Evolutionary conservation across 1,140 invertebrate species (phyloP).

Genomic region (Eueides isabella): DNA sequence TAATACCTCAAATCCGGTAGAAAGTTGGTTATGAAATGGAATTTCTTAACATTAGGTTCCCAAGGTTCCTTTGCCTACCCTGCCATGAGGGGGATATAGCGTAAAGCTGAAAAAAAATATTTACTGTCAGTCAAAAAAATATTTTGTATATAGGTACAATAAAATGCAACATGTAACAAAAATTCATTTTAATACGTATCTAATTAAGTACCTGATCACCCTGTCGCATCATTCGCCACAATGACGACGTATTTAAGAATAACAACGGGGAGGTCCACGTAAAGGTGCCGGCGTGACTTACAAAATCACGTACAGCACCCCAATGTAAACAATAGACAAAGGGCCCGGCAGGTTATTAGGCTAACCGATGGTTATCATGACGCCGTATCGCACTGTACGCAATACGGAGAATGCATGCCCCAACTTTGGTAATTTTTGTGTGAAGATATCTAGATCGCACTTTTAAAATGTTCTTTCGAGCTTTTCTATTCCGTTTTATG

Average conservation of each 20-base stretch:
- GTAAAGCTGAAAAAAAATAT: too few relatives aligned
- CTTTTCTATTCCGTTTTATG: not conserved
- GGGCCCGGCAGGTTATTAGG: conserved; percentile 68
- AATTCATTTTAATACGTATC: conserved; percentile 17
- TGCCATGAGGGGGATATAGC: too few relatives aligned
- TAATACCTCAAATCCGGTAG: too few relatives aligned
- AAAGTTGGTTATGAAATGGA: too few relatives aligned
- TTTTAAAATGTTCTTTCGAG: not conserved
- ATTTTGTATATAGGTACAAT: too few relatives aligned
- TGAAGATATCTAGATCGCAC: conserved; percentile 35
- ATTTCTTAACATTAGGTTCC: too few relatives aligned
- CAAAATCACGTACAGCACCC: conserved; percentile 72
- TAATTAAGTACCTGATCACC: conserved; percentile 45
- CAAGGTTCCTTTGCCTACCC: too few relatives aligned
- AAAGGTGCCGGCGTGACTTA: conserved; percentile 75
- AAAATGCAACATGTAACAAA: too few relatives aligned
- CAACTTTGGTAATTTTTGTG: conserved; percentile 27
- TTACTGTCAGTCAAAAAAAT: too few relatives aligned
- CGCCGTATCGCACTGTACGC: conserved; percentile 35
- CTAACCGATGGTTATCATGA: conserved; percentile 58
- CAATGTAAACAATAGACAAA: conserved; percentile 79
- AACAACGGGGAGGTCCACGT: conserved; percentile 69
- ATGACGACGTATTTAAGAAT: conserved; percentile 65
- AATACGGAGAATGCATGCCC: conserved; percentile 51
- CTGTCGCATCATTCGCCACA: conserved; percentile 50